These are phyloP conservation scores for Pseudococcus longispinus DNA, from an alignment of 2,888 invertebrate genomes.

Conservation along the genomic window DNA sequence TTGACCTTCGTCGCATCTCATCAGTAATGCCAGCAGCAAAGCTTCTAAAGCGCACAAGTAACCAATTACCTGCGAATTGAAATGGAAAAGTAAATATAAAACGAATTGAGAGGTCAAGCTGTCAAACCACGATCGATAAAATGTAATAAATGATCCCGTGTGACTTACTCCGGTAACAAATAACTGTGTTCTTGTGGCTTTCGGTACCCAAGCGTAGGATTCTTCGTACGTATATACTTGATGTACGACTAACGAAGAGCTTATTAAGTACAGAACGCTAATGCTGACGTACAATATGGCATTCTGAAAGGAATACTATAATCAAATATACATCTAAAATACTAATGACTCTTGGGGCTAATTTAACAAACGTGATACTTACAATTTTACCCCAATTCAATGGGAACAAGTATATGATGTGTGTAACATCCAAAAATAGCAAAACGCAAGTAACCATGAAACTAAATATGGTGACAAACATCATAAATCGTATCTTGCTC, in stretches of 20 bases:
- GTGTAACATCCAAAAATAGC: constrained; percentile 80
- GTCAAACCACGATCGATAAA: neutral
- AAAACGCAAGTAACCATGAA: constrained; percentile 76
- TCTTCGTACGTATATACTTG: constrained; percentile 66
- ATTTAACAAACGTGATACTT: constrained; percentile 63
- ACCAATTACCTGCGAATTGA: constrained; percentile 67
- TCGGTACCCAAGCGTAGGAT: constrained; percentile 74
- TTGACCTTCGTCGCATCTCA: constrained; percentile 67
- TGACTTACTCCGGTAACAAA: constrained; percentile 71
- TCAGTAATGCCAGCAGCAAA: constrained; percentile 68
- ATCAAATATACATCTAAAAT: constrained; percentile 21
- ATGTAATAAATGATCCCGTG: neutral
- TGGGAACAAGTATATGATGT: constrained; percentile 78
- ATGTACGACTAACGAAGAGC: constrained; percentile 74
- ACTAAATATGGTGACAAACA: constrained; percentile 79
- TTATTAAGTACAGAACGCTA: constrained; percentile 74
- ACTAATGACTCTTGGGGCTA: neutral
- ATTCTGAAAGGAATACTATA: constrained; percentile 66
- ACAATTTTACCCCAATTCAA: constrained; percentile 82
- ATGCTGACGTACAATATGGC: constrained; percentile 76
- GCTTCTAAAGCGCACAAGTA: constrained; percentile 71
- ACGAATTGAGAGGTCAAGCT: neutral
- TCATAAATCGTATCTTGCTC: constrained; percentile 77
- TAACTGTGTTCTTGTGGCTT: constrained; percentile 75
- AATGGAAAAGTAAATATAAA: neutral